Conservation (phyloP, 2,888 invertebrate genomes). For the Alcis repandata region DNA sequence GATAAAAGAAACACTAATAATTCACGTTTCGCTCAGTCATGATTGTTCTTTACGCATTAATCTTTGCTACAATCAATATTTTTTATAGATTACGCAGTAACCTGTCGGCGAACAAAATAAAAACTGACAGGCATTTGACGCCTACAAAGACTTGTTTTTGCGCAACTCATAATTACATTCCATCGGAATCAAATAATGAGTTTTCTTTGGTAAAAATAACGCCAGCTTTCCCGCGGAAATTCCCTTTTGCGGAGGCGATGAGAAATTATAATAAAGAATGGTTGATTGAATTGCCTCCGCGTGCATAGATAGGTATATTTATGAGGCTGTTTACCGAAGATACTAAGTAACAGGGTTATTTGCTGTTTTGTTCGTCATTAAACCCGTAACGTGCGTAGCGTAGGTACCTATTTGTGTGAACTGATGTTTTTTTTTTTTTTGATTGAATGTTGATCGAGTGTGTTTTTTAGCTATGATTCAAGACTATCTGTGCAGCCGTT, state of each 20-base stretch:
- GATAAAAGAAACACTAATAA: conserved; percentile 2
- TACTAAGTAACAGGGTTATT: no score
- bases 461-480: no score
- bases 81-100: conserved; percentile 38
- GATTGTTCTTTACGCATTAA: conserved; percentile 18
- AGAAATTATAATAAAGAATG: conserved; percentile 47
- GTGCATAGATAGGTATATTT: conserved; percentile 35
- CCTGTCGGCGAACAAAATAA: conserved; percentile 41
- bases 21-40: conserved; percentile 9
- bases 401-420: neutral
- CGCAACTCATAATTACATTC: conserved; percentile 58
- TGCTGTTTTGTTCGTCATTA: no score
- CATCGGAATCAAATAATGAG: conserved; percentile 57
- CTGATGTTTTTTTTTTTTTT: no score
- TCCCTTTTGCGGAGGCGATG: conserved; percentile 52
- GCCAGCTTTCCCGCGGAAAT: conserved; percentile 60
- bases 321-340: conserved; percentile 10
- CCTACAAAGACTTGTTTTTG: conserved; percentile 52
- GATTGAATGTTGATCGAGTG: neutral
- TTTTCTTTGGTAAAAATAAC: conserved; percentile 60
- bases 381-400: no score
- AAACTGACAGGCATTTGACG: conserved; percentile 54
- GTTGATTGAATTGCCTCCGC: conserved; percentile 34
- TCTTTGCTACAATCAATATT: conserved; percentile 26
- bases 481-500: no score